Percentiles rank a stretch among this genome's conserved stretches.
These are phyloP conservation scores for Gobiocypris rarus DNA, from an alignment of 2,113 vertebrate genomes.

Conservation along the genomic window DNA sequence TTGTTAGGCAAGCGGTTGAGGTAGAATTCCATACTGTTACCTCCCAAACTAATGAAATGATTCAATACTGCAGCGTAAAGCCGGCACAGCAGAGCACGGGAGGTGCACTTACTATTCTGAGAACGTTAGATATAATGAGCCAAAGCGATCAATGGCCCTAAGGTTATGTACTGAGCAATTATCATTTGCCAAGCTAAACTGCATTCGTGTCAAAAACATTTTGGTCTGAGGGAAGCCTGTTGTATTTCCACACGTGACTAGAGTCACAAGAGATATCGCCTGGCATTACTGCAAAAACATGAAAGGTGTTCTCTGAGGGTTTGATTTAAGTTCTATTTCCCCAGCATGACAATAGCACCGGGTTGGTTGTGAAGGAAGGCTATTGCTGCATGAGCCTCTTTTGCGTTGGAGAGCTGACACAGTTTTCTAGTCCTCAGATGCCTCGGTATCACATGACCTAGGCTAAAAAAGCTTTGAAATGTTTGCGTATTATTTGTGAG, in stretches of 20 bases:
- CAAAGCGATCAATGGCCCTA: constrained; percentile 42
- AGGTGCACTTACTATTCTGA: constrained; percentile 31
- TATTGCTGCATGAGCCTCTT: background rate
- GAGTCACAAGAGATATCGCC: constrained; percentile 5
- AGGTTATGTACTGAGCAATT: constrained; percentile 48
- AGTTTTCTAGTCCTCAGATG: background rate
- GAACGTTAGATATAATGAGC: constrained; percentile 42
- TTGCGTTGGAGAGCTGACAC: constrained; percentile 30
- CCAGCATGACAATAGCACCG: background rate
- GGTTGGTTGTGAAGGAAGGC: background rate
- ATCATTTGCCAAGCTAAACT: constrained; percentile 41
- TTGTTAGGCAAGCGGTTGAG: constrained; percentile 15
- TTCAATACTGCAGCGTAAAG: constrained; percentile 13
- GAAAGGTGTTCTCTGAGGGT: constrained; percentile 30
- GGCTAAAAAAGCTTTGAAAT: background rate
- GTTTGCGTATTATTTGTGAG: background rate
- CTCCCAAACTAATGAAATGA: constrained; percentile 42
- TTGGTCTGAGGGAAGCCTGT: constrained; percentile 15
- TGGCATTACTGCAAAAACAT: constrained; percentile 5
- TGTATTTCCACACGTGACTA: constrained; percentile 36
- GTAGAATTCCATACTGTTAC: constrained; percentile 14
- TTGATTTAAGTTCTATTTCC: constrained; percentile 24
- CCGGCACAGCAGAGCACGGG: background rate
- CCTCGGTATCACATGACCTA: background rate
- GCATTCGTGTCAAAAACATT: constrained; percentile 42